A percentile compares a stretch with the other conserved stretches of the same genome.
phyloP scores from a whole-genome alignment of 2,797 vertebrate genomes.

The Geotrypetes seraphini region DNA sequence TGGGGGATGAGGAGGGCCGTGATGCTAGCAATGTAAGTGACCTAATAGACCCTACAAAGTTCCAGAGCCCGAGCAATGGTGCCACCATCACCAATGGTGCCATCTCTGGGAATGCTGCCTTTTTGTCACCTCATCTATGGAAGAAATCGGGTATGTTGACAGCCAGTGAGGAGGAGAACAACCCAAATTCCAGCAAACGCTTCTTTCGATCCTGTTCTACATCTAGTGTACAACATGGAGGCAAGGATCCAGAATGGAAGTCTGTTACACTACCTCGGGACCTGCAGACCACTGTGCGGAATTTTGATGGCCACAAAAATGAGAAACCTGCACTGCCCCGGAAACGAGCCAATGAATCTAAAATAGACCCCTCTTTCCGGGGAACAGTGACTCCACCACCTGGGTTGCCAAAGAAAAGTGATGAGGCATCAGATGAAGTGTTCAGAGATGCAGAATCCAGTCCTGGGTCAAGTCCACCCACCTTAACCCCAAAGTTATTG shows the following conservation, averaged over 20 bases:
- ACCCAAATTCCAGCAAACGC: constrained; percentile 71
- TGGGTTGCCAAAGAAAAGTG: constrained; percentile 68
- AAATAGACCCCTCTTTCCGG: constrained; percentile 53
- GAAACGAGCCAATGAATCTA: constrained; percentile 72
- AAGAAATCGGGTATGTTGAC: constrained; percentile 71
- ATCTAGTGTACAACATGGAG: constrained; percentile 65
- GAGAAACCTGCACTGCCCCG: constrained; percentile 87
- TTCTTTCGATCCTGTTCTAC: constrained; percentile 82
- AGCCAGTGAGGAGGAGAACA: constrained; percentile 64
- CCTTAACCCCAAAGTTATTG: constrained; percentile 70
- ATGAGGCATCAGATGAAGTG: constrained; percentile 63
- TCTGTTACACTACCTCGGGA: constrained; percentile 88
- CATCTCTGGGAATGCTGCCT: constrained; percentile 52
- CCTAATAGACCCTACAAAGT: constrained; percentile 53
- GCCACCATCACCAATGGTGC: constrained; percentile 71
- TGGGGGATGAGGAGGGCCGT: constrained; percentile 36
- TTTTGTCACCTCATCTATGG: constrained; percentile 60
- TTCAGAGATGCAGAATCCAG: constrained; percentile 73
- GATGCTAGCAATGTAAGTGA: constrained; percentile 74
- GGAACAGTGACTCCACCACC: constrained; percentile 81
- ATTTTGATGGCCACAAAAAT: constrained; percentile 67
- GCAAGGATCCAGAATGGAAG: constrained; percentile 73
- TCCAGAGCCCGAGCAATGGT: constrained; percentile 55
- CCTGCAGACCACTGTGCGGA: constrained; percentile 63
- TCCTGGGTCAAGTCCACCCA: constrained; percentile 77